Evolutionary conservation across 1,140 invertebrate species (phyloP), one percentile per base, ranked within the genome.

Genomic region (Gryon sp.): DNA sequence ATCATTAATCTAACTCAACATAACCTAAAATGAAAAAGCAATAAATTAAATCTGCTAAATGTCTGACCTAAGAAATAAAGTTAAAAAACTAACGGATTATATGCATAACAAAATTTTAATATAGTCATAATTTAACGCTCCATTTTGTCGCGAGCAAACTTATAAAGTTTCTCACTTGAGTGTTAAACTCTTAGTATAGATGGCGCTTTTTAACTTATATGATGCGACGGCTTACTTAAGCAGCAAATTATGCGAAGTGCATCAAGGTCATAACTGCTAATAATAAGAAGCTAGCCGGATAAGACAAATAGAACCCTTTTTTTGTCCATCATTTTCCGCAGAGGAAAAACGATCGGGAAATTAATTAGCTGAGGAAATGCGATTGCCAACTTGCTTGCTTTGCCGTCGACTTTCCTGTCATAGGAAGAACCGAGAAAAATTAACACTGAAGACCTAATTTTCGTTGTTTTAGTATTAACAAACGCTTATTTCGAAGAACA

Each of bases 201-300:
- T 57, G 52, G 52, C 52, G 38, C 52, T 38, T n/a, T n/a, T n/a
- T n/a, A n/a, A n/a, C n/a, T n/a, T n/a, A n/a, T n/a, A n/a, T n/a
- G n/a, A n/a, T n/a, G n/a, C n/a, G n/a, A n/a, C n/a, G n/a, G n/a
- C n/a, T n/a, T n/a, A 41, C 52, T 41, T 43, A 28, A 9, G 4
- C 9, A 0, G 16, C 0, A 12, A 24, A 43, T 41, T 28, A 6
- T 5, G 12, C 38, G 8, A 11, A 57, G 36, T 41, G 52, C 52
- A 19, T 5, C 22, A 14, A 12, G 34, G 6, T 14, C 6, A 6
- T 57, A 52, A 52, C 19, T 36, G 8, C 48, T 22, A 52, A 38
- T 52, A 52, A 38, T 38, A 52, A 52, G 32, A 52, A 52, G 32
- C 30, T 16, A 19, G 8, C 6, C 32, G 18, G 19, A 38, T 22